Base-by-base conservation (phyloP, 2,797 vertebrate genomes). In the Alfaro cultratus region DNA sequence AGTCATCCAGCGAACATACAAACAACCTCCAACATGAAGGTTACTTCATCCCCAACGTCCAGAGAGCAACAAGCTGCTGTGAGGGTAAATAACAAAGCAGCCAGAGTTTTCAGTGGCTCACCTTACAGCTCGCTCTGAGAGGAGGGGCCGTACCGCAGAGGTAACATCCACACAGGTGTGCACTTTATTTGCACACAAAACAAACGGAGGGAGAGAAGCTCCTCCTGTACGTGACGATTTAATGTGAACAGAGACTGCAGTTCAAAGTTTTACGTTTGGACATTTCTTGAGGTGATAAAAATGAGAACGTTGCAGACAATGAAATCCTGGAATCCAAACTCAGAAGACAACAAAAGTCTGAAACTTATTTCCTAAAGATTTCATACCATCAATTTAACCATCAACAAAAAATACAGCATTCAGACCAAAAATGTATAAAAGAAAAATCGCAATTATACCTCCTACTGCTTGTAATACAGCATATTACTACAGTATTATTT, bases 121-220 rank as follows among this genome's bases (percentile, higher is more conserved):
- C 79, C 87, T 93, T 91, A 85, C 90, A 85, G 67, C 55, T 5
- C 45, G 53, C 51, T 4, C 43, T 0, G 53, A 74, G 89, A 74
- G 93, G 94, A 86, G 93, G 93, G 73, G 91, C 90, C 45, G 43
- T 8, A 55, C 45, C 29, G 9, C n/a, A 74, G 73, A 86, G 85
- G 87, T 87, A 67, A 80, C 71, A 67, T 83, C 78, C 75, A 62
- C 85, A 88, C 85, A 89, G 83, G 87, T 77, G 76, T 18, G 26
- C 5, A 46, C 57, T 81, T 64, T 73, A 86, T 92, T 92, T 92
- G 80, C 88, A 91, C 87, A 53, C 55, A 80, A 83, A 85, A 87
- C 86, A 90, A 78, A 34, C 34, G 18, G 68, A 84, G 82, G 80
- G 85, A 87, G 84, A 86, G 60, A 72, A 47, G 45, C 21, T 1